phyloP scores from a whole-genome alignment of 2,888 invertebrate genomes.

The Apeira syringaria region DNA sequence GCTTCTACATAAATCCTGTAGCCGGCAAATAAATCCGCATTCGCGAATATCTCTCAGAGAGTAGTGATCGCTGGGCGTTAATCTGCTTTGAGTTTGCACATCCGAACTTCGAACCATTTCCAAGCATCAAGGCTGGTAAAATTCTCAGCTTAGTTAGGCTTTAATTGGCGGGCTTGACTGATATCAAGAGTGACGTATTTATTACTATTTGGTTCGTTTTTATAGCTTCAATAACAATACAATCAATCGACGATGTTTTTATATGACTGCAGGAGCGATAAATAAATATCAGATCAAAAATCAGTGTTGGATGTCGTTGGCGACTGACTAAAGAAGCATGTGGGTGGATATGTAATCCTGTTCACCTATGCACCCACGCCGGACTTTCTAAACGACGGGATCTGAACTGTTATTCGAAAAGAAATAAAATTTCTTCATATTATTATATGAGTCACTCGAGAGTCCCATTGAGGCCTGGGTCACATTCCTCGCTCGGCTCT shows the following conservation, averaged over 20 bases:
- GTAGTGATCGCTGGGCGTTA: conserved; percentile 34
- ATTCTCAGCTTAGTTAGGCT: too few relatives aligned
- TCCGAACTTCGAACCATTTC: conserved; percentile 31
- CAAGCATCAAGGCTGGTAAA: conserved; percentile 26
- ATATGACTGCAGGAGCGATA: too few relatives aligned
- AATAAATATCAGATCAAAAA: conserved; percentile 31
- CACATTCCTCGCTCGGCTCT: conserved; percentile 49
- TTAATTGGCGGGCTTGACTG: too few relatives aligned
- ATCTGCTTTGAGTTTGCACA: conserved; percentile 46
- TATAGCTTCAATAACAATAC: too few relatives aligned
- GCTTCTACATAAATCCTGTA: conserved; percentile 38
- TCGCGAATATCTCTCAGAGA: conserved; percentile 24
- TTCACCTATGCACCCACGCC: conserved; percentile 71
- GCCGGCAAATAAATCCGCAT: conserved; percentile 41
- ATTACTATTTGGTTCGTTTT: too few relatives aligned
- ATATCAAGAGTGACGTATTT: too few relatives aligned
- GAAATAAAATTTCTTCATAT: conserved; percentile 31
- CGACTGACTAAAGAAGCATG: conserved; percentile 39
- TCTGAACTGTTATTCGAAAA: conserved; percentile 45
- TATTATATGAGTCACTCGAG: conserved; percentile 64
- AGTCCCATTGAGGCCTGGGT: conserved; percentile 74
- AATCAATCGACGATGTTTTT: too few relatives aligned
- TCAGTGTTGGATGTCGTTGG: conserved; percentile 39
- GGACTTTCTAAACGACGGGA: conserved; percentile 68
- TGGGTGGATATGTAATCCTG: conserved; percentile 60